Conservation (phyloP, 2,113 vertebrate genomes). For the Chionomys nivalis region DNA sequence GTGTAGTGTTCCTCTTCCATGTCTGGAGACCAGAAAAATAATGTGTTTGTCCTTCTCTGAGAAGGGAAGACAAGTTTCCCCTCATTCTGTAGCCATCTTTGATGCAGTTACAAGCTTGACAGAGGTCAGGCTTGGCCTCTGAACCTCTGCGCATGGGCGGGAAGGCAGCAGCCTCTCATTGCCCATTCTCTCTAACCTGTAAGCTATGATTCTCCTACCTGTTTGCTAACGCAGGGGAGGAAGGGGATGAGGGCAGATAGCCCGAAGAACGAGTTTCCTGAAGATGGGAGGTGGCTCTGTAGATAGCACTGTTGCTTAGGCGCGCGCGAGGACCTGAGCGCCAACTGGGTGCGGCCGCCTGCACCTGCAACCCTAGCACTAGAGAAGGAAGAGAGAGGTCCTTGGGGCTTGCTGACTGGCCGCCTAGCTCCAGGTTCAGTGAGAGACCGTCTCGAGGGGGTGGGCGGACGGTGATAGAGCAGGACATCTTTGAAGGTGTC, state of each 20-base stretch:
- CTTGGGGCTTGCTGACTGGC: neutral
- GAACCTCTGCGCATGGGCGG: neutral
- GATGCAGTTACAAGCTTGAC: neutral
- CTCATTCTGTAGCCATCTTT: neutral
- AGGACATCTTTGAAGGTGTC: neutral
- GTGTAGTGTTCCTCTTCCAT: neutral
- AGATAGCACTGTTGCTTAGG: neutral
- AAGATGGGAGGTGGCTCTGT: neutral
- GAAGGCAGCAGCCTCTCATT: neutral
- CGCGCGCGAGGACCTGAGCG: neutral
- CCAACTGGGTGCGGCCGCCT: neutral
- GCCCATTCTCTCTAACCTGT: neutral
- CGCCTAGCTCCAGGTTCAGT: neutral
- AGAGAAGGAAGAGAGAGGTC: neutral
- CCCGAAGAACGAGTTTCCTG: neutral
- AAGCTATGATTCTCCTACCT: constrained; percentile 3
- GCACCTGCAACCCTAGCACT: neutral
- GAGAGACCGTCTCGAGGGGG: neutral
- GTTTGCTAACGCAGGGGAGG: neutral
- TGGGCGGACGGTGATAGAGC: neutral
- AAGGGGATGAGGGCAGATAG: neutral
- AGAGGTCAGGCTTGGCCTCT: neutral
- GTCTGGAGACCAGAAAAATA: neutral
- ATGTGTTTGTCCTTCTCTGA: constrained; percentile 15
- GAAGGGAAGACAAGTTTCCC: neutral